These are phyloP conservation scores for Euwallacea fornicatus DNA, from an alignment of 1,140 invertebrate genomes.

Conservation along the genomic window DNA sequence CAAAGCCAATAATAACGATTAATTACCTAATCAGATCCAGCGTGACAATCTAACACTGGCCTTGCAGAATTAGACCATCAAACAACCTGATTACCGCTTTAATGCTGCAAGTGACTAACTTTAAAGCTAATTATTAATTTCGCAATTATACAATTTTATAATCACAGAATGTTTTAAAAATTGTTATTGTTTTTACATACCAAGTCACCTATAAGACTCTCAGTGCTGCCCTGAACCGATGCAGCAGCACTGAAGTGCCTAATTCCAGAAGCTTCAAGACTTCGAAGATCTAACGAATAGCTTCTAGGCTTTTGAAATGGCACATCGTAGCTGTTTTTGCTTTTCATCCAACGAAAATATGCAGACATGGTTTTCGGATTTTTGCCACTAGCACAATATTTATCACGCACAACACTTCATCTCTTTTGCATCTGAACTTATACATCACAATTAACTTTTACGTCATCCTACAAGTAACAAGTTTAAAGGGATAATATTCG, in stretches of 20 bases:
- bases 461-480: too few species aligned
- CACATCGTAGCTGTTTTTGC: constrained; percentile 63
- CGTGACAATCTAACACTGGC: too few species aligned
- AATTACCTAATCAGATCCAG: too few species aligned
- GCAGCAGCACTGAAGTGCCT: constrained; percentile 50
- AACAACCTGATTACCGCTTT: not conserved
- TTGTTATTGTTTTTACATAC: constrained; percentile 15
- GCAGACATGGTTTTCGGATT: constrained; percentile 59
- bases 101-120: too few species aligned
- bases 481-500: too few species aligned
- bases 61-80: not conserved
- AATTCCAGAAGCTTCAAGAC: constrained; percentile 71
- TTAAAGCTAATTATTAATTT: too few species aligned
- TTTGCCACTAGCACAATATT: not conserved
- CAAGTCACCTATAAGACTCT: constrained; percentile 25
- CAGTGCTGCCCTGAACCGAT: constrained; percentile 15
- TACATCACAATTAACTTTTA: not conserved
- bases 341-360: constrained; percentile 73
- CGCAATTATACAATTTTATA: too few species aligned
- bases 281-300: constrained; percentile 74
- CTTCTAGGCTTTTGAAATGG: constrained; percentile 68
- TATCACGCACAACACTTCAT: constrained; percentile 7
- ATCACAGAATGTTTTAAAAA: too few species aligned
- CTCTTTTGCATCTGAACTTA: constrained; percentile 7
- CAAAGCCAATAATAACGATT: too few species aligned